Base-by-base conservation (phyloP, 2,113 vertebrate genomes). In the Narcine bancroftii region DNA sequence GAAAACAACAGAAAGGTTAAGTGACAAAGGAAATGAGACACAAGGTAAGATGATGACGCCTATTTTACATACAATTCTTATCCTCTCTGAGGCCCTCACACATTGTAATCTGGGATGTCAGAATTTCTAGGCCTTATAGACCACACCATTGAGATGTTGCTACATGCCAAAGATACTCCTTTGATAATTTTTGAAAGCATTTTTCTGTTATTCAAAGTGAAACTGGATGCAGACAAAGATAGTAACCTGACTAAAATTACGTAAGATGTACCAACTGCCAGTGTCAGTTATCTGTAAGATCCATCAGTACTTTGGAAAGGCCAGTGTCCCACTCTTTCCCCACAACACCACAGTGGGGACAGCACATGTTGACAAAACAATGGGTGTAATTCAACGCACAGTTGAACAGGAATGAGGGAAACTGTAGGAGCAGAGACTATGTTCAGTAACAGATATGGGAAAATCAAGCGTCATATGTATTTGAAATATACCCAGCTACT, bases 241-340 rank as follows among this genome's bases (percentile, higher is more conserved):
- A 69, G 42, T 69, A 66, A 91, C 63, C 33, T 66, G 42, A 69
- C 36, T 91, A 66, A 91, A 45, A 19, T 69, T 26, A 91, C 33
- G 36, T 69, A 66, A 42, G 60, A 45, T 29, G 36, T 65, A 63
- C 56, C 87, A 69, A 42, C 87, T 89, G 56, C 42, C 85, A 66
- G 2, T 66, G 39, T 47, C 87, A 29, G 87, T 69, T 91, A 69
- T 69, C 60, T 24, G 87, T 69, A 91, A 66, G 36, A 69, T 69
- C 60, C n/a, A 29, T 66, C 87, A 69, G 87, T 91, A 69, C 39
- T 45, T 45, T 7, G 87, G 87, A 69, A 91, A 69, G 87, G 63
- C 87, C 24, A 45, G 63, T 36, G 56, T 66, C 33, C 26, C 29
- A 85, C 29, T 63, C n/a, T 66, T 69, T 42, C 42, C 66, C 87